Percentiles rank a stretch among this genome's conserved stretches.
Evolutionary conservation across 2,113 vertebrate species (phyloP).

Genomic region (Nibea coibor): DNA sequence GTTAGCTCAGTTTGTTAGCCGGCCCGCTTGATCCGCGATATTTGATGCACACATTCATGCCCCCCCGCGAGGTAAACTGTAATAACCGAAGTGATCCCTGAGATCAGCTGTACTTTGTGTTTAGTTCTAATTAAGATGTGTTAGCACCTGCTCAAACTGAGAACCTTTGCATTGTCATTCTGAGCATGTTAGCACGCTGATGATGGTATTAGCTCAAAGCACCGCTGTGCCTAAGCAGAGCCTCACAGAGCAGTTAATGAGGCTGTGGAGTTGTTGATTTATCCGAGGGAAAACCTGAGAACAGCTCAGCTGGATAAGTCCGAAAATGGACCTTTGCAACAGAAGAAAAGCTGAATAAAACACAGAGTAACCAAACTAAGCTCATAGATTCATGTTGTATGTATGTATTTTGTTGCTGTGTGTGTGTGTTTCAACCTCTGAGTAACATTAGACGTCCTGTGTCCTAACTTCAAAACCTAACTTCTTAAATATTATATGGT

Average conservation of each 20-base stretch:
- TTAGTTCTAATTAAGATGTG: not conserved
- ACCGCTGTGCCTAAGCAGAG: not conserved
- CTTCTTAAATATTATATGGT: not conserved
- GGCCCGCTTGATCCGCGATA: too few relatives aligned
- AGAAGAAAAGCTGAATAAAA: not conserved
- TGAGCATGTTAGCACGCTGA: not conserved
- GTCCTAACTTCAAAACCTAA: too few relatives aligned
- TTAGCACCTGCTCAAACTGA: not conserved
- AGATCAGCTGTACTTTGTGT: not conserved
- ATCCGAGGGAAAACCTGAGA: not conserved
- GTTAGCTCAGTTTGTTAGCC: too few relatives aligned
- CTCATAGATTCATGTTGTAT: not conserved
- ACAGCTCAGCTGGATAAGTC: not conserved
- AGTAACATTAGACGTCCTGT: not conserved
- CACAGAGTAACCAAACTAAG: not conserved
- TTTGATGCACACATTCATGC: too few relatives aligned
- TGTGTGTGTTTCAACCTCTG: not conserved
- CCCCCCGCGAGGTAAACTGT: too few relatives aligned
- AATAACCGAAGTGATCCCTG: too few relatives aligned
- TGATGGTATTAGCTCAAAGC: not conserved
- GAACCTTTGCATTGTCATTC: not conserved
- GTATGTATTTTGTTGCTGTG: not conserved
- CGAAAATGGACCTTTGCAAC: not conserved
- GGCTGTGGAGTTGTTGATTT: conserved; percentile 1
- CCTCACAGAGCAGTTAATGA: conserved; percentile 9